These are phyloP conservation scores for Drosophila borborema DNA, from an alignment of 2,888 invertebrate genomes.

Conservation along the genomic window DNA sequence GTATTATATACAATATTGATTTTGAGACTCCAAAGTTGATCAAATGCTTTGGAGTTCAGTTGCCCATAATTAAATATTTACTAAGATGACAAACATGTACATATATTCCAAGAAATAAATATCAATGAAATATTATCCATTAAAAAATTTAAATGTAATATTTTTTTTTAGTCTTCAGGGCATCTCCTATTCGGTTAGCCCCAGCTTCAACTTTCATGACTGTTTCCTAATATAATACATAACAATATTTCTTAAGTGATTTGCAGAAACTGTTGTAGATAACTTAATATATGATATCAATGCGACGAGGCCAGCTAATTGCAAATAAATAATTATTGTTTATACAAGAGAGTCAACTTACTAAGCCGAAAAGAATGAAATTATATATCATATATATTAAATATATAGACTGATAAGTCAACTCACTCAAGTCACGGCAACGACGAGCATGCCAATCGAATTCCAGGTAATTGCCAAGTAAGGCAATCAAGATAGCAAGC, in stretches of 20 bases:
- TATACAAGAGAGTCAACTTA: not conserved
- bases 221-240: not conserved
- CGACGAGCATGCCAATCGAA: constrained; percentile 23
- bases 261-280: constrained; percentile 1
- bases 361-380: not conserved
- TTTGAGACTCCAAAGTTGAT: too few species aligned
- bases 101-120: too few species aligned
- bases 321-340: constrained; percentile 3
- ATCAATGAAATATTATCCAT: too few species aligned
- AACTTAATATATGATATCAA: constrained; percentile 2
- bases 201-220: too few species aligned
- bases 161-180: too few species aligned
- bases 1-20: too few species aligned
- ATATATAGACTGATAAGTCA: constrained; percentile 24
- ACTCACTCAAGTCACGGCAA: constrained; percentile 15
- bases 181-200: too few species aligned
- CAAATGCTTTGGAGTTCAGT: too few species aligned
- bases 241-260: not conserved
- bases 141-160: too few species aligned
- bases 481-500: constrained; percentile 26
- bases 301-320: not conserved
- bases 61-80: too few species aligned
- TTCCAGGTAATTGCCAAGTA: constrained; percentile 23
- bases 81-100: too few species aligned
- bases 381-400: not conserved